Evolutionary conservation across 1,140 invertebrate genomes (phyloP).

Genomic region (Zaprionus taronus): DNA sequence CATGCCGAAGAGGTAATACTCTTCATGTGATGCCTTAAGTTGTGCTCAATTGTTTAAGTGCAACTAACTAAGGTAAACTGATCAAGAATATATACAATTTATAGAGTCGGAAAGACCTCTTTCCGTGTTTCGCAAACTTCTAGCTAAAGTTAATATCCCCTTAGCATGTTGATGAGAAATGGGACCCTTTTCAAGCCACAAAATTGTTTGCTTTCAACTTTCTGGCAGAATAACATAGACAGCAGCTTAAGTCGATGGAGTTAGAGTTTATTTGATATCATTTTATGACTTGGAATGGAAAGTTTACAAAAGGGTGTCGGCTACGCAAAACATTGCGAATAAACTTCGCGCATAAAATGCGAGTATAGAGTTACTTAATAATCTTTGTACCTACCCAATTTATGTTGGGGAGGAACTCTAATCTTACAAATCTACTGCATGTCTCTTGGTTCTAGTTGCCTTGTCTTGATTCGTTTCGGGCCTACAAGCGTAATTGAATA

Average conservation of each 20-base stretch:
- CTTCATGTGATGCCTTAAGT: too few species aligned
- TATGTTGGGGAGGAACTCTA: background rate
- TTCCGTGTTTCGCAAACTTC: too few species aligned
- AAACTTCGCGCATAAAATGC: too few species aligned
- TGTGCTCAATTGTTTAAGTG: too few species aligned
- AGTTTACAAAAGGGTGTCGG: background rate
- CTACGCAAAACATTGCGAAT: too few species aligned
- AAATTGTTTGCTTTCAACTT: constrained; percentile 1
- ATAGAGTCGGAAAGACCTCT: too few species aligned
- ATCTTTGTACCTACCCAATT: constrained; percentile 37
- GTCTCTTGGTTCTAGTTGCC: background rate
- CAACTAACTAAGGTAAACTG: too few species aligned
- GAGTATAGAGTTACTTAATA: constrained; percentile 35
- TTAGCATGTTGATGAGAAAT: background rate
- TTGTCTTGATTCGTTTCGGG: background rate
- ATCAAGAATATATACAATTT: too few species aligned
- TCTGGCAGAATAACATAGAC: background rate
- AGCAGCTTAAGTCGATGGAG: background rate
- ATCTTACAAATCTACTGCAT: background rate
- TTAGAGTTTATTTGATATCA: constrained; percentile 2
- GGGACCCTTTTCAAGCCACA: background rate
- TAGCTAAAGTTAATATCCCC: background rate
- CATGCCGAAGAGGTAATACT: too few species aligned
- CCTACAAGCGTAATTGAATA: background rate
- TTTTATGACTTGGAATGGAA: constrained; percentile 5